Conservation (phyloP, 2,888 invertebrate species). For the Apodemia duryi region DNA sequence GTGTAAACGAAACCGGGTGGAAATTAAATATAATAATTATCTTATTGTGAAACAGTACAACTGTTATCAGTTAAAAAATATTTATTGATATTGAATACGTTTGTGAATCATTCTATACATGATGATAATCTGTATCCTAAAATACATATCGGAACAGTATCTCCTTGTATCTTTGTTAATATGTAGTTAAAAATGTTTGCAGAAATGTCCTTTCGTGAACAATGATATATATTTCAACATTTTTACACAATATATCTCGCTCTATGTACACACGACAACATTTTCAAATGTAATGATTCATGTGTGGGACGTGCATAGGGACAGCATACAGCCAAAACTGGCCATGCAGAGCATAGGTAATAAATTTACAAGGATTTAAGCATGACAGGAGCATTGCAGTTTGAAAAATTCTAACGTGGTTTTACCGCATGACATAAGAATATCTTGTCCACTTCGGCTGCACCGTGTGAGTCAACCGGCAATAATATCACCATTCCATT, state of each 20-base stretch:
- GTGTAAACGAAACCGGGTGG: too few relatives aligned
- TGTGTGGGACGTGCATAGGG: constrained; percentile 14
- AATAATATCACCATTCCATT: constrained; percentile 18
- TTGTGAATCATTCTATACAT: too few relatives aligned
- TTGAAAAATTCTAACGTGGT: constrained; percentile 65
- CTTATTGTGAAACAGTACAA: too few relatives aligned
- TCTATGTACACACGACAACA: background rate
- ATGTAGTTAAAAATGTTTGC: background rate
- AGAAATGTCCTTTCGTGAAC: background rate
- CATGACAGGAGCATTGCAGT: constrained; percentile 63
- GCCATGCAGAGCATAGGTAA: constrained; percentile 58
- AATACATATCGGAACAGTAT: too few relatives aligned
- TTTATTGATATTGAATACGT: too few relatives aligned
- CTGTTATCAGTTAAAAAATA: too few relatives aligned
- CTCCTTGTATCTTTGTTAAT: too few relatives aligned
- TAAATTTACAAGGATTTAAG: constrained; percentile 71
- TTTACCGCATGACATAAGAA: constrained; percentile 40
- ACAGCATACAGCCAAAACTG: constrained; percentile 42
- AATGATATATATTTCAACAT: background rate
- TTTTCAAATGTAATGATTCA: constrained; percentile 14
- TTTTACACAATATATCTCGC: background rate
- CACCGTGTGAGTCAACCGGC: constrained; percentile 29
- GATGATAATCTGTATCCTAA: too few relatives aligned
- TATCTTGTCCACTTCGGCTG: constrained; percentile 34
- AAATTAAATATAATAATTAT: too few relatives aligned